phyloP scores from a whole-genome alignment of 37 sponge, comb jelly and placozoan species.

The Hexactinellida sp. region DNA sequence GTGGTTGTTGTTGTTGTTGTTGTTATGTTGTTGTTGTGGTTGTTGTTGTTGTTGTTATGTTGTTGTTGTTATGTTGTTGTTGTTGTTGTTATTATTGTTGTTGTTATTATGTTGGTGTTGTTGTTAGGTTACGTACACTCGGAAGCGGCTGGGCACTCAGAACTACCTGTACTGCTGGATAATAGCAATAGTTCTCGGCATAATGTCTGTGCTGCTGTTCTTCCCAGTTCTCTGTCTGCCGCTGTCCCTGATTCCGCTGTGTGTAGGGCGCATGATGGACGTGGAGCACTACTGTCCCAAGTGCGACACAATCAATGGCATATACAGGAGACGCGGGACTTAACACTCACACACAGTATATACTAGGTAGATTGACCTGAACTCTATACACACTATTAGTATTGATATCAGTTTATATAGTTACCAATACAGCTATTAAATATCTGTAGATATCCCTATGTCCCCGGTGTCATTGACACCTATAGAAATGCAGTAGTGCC shows the following conservation, averaged over 20 bases:
- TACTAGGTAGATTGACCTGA: no score
- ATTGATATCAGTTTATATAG: no score
- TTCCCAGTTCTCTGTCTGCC: background rate
- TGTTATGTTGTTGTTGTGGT: no score
- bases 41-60: no score
- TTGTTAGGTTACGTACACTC: background rate
- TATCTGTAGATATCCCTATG: no score
- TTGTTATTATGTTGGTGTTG: no score
- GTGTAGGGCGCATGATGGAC: background rate
- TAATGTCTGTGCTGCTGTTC: background rate
- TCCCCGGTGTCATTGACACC: constrained; percentile 38
- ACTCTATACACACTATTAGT: no score
- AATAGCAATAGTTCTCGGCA: background rate
- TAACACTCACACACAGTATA: no score
- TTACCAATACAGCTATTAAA: no score
- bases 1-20: no score
- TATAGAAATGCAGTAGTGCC: constrained; percentile 72
- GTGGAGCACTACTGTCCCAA: constrained; percentile 9
- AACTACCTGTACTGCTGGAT: constrained; percentile 12
- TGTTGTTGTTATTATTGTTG: no score
- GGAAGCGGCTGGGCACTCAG: background rate
- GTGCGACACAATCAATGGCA: background rate
- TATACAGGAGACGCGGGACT: background rate
- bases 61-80: no score
- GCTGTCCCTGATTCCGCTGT: background rate